A percentile compares a stretch with the other conserved stretches of the same genome.
phyloP scores from a whole-genome alignment of 2,113 vertebrate species.

The Tympanuchus pallidicinctus region DNA sequence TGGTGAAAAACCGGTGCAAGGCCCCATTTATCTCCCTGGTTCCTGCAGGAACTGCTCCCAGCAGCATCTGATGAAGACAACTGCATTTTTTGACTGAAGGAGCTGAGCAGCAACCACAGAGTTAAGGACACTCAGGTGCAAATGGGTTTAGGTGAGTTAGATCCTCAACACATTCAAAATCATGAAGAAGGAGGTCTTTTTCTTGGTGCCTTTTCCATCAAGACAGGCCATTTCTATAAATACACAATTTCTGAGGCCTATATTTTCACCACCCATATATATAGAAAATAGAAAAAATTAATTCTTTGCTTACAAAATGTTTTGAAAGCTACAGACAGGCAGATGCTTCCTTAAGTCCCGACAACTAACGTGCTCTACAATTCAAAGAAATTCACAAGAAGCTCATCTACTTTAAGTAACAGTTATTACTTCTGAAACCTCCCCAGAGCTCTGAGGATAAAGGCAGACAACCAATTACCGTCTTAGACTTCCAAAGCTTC shows the following conservation, averaged over 20 bases:
- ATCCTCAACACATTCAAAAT: background rate
- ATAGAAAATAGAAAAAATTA: background rate
- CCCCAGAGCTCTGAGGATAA: constrained; percentile 74
- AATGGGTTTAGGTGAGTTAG: background rate
- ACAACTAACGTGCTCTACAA: background rate
- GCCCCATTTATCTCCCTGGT: accelerated
- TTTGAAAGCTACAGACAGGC: constrained; percentile 52
- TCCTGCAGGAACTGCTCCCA: background rate
- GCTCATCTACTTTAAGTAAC: constrained; percentile 81
- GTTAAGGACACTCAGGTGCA: background rate
- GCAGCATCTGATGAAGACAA: background rate
- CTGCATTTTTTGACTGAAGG: background rate
- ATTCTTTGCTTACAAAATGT: constrained; percentile 45
- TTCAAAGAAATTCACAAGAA: constrained; percentile 69
- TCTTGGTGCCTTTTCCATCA: background rate
- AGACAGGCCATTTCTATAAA: background rate
- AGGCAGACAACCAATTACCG: constrained; percentile 82
- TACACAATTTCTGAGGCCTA: background rate
- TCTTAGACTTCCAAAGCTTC: constrained; percentile 74
- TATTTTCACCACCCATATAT: background rate
- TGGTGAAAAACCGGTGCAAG: background rate
- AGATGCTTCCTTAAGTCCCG: constrained; percentile 44
- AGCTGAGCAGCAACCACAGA: background rate
- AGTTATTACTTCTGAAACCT: constrained; percentile 78
- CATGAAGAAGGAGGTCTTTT: background rate